phyloP scores from a whole-genome alignment of 2,113 vertebrate genomes.

The Romanogobio albipinnatus region DNA sequence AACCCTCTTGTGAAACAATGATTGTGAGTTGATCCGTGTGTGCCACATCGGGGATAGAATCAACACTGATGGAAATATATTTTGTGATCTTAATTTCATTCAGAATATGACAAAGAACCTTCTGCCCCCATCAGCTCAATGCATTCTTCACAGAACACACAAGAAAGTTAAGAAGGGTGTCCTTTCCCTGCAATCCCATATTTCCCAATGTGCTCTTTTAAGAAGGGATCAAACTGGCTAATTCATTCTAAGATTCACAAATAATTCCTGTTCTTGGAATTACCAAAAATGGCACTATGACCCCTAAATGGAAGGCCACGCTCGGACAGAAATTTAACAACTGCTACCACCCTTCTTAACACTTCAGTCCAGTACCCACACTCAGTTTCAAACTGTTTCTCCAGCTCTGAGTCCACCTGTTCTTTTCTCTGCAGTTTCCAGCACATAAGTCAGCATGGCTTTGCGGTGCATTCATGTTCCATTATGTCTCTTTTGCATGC shows the following conservation, averaged over 20 bases:
- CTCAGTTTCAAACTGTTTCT: not conserved
- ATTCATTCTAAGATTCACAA: slow-evolving; percentile 34
- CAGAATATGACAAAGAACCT: slow-evolving; percentile 26
- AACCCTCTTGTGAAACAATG: slow-evolving; percentile 28
- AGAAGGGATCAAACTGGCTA: slow-evolving; percentile 35
- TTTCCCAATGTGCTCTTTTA: slow-evolving; percentile 33
- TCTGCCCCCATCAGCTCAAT: slow-evolving; percentile 34
- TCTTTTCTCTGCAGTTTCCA: not conserved
- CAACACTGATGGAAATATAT: slow-evolving; percentile 42
- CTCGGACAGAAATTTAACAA: not conserved
- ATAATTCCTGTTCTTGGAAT: slow-evolving; percentile 1
- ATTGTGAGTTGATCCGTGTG: slow-evolving; percentile 48
- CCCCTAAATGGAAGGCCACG: slow-evolving; percentile 5
- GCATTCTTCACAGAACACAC: not conserved
- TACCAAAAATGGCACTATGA: not conserved
- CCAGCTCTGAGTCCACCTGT: not conserved
- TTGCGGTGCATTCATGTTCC: not conserved
- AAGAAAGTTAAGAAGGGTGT: slow-evolving; percentile 25
- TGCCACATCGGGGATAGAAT: slow-evolving; percentile 25
- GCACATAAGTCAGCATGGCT: slow-evolving; percentile 5
- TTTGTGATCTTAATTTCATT: slow-evolving; percentile 3
- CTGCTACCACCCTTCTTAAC: slow-evolving; percentile 23
- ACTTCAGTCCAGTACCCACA: not conserved
- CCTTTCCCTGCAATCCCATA: slow-evolving; percentile 39
- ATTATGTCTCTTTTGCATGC: not conserved